Evolutionary conservation across 2,113 vertebrate species (phyloP), one percentile per base, ranked within the genome.

Genomic region (Meles meles): DNA sequence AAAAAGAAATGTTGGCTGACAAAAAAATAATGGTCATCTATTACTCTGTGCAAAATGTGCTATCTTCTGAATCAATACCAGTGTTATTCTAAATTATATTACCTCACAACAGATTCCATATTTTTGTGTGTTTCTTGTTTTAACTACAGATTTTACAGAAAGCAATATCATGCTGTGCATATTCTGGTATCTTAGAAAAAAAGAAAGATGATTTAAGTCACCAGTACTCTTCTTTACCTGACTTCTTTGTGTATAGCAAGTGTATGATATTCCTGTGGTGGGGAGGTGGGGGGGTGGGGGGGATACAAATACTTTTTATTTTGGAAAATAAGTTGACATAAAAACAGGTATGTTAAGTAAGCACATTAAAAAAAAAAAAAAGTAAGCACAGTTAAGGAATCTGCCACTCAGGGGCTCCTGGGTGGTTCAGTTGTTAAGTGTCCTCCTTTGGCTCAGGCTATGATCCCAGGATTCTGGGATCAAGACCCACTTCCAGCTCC

Each of bases 251-350:
- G 18, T 92, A n/a, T 52, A 18, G 57, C 61, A 80, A 86, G 6
- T 80, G 2, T 17, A 67, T 57, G n/a, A 72, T 55, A 57, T 49
- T 67, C 57, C 47, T 79, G 13, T 52, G 49, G 5, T 6, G 42
- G 44, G 44, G n/a, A n/a, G 44, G 44, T 7, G 29, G 31, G 21
- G 17, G 15, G 39, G n/a, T n/a, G n/a, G 2, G 14, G 34, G 55
- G 72, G 47, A 42, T 74, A 42, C 44, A 71, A 95, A 84, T n/a
- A 55, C 25, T 59, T 90, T 91, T 93, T 79, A 65, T 69, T 87
- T 95, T 67, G 52, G 13, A 94, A 97, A 97, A 74, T n/a, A 94
- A 65, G 88, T 74, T 90, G 61, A 84, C 8, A 79, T 34, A 15
- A 87, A 7, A 7, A 71, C 13, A 87, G 14, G 6, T 67, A 44